Conservation (phyloP, 2,888 invertebrate genomes). For the Platerodrilus igneus region DNA sequence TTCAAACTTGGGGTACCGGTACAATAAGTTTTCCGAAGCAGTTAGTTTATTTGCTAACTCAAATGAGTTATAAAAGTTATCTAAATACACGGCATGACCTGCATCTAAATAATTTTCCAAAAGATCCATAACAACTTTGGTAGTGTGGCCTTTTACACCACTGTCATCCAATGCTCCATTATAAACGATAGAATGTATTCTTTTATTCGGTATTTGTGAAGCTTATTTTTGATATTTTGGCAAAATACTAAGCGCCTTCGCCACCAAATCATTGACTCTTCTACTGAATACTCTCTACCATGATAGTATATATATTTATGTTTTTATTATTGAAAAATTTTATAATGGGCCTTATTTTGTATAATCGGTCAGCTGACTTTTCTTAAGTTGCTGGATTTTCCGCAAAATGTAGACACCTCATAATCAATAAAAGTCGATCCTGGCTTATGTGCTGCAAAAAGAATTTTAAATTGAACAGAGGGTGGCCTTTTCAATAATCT, state of each 20-base stretch:
- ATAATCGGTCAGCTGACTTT: constrained; percentile 27
- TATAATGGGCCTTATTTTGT: constrained; percentile 13
- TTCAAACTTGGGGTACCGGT: constrained; percentile 24
- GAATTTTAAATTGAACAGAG: constrained; percentile 33
- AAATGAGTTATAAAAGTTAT: constrained; percentile 8
- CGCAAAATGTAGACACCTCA: constrained; percentile 14
- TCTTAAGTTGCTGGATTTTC: constrained; percentile 16
- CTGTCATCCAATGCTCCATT: constrained; percentile 24
- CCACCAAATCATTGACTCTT: constrained; percentile 34
- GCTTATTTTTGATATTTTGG: constrained; percentile 34
- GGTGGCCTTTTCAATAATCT: constrained; percentile 40
- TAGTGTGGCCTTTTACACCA: constrained; percentile 29
- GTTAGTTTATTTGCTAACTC: constrained; percentile 8
- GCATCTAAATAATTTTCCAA: constrained; percentile 23
- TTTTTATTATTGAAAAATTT: constrained; percentile 21
- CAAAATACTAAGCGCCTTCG: constrained; percentile 34
- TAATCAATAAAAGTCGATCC: constrained; percentile 15
- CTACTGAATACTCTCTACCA: constrained; percentile 17
- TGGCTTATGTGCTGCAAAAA: constrained; percentile 29
- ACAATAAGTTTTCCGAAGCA: constrained; percentile 24
- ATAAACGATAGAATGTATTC: constrained; percentile 27
- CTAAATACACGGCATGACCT: constrained; percentile 17
- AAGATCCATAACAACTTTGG: constrained; percentile 26
- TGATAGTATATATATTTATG: constrained; percentile 16
- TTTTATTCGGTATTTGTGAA: constrained; percentile 34